phyloP scores from a whole-genome alignment of 2,113 vertebrate species.

The Rhadina sibilatrix region DNA sequence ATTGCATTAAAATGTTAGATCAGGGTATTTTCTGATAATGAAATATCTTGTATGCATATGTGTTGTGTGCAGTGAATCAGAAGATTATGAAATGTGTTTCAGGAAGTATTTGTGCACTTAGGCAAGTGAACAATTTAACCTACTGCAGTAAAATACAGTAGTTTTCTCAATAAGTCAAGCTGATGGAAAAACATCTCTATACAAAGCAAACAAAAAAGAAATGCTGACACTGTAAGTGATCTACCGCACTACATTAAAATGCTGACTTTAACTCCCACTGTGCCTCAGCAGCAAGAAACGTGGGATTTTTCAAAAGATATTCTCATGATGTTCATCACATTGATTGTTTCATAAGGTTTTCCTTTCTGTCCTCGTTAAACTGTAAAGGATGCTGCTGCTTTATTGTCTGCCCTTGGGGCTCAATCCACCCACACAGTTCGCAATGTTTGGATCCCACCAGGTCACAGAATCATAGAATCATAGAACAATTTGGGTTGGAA shows the following conservation, averaged over 20 bases:
- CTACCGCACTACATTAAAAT: not conserved
- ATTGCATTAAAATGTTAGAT: not conserved
- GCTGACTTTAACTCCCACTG: not conserved
- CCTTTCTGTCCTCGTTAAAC: fast-evolving
- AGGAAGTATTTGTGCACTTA: not conserved
- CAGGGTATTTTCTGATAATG: not conserved
- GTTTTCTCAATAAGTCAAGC: not conserved
- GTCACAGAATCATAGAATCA: not conserved
- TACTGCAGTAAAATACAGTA: not conserved
- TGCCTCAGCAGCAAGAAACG: not conserved
- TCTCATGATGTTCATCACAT: not conserved
- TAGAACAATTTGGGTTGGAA: not conserved
- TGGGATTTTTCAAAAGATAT: not conserved
- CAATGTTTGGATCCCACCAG: not conserved
- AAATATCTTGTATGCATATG: not conserved
- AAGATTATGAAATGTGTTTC: not conserved
- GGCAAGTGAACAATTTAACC: not conserved
- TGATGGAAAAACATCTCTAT: not conserved
- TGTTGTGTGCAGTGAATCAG: not conserved
- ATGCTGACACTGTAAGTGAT: not conserved
- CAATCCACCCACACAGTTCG: fast-evolving
- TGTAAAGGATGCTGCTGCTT: not conserved
- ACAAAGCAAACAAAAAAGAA: not conserved
- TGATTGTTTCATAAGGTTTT: not conserved
- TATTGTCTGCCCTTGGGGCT: not conserved